Evolutionary conservation across 2,797 vertebrate genomes (phyloP).

Genomic region (Smutsia temminckii): DNA sequence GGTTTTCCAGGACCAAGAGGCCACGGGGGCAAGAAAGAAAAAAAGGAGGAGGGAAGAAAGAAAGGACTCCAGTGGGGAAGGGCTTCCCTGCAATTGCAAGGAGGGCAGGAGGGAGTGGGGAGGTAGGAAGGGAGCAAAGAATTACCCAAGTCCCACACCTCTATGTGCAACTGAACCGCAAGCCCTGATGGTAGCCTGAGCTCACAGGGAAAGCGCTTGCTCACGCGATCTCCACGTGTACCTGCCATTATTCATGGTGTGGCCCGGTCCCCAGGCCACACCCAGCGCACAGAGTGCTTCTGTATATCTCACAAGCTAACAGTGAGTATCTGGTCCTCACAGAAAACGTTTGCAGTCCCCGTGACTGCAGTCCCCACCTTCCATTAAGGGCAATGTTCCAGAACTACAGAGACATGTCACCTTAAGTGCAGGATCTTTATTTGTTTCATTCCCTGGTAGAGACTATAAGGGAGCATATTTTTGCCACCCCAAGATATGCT

Average conservation of each 20-base stretch:
- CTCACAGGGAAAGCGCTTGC: background rate
- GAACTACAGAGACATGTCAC: background rate
- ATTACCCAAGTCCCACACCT: too few relatives aligned
- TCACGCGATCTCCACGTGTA: rapidly evolving
- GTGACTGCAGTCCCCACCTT: rapidly evolving
- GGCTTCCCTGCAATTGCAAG: background rate
- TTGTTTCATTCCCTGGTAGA: background rate
- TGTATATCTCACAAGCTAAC: too few relatives aligned
- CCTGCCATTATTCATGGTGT: too few relatives aligned
- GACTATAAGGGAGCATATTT: too few relatives aligned
- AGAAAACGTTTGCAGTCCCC: background rate
- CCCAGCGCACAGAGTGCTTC: too few relatives aligned
- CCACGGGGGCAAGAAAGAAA: background rate
- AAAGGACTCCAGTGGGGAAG: background rate
- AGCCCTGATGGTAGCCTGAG: background rate
- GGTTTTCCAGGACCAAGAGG: too few relatives aligned
- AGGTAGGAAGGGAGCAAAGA: background rate
- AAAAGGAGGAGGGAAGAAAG: background rate
- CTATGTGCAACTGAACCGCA: rapidly evolving
- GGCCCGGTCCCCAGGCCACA: too few relatives aligned
- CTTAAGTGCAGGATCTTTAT: rapidly evolving
- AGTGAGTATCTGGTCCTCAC: background rate
- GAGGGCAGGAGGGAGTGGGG: background rate
- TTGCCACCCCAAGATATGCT: too few relatives aligned
- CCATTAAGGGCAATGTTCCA: background rate